phyloP scores from a whole-genome alignment of 2,113 vertebrate genomes.

The Morone chrysops region DNA sequence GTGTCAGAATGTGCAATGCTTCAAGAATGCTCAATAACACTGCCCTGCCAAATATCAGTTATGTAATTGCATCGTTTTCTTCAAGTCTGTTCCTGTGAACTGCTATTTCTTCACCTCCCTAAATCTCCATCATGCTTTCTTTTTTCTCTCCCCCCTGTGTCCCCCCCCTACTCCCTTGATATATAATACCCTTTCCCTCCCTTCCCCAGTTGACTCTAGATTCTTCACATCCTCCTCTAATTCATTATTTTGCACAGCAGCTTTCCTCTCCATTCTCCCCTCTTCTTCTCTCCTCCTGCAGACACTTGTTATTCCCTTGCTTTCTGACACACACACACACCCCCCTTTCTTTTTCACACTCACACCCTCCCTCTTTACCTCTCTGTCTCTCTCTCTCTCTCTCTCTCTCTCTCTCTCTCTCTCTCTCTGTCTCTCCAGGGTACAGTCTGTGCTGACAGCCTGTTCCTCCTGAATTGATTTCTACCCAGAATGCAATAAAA shows the following conservation, averaged over 20 bases:
- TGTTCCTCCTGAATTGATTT: conserved; percentile 72
- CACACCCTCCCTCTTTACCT: conserved; percentile 17
- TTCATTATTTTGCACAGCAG: conserved; percentile 42
- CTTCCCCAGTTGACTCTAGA: conserved; percentile 5
- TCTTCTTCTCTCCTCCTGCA: conserved; percentile 7
- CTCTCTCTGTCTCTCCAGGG: conserved; percentile 50
- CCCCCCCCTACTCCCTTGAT: conserved; percentile 3
- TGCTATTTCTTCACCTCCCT: conserved; percentile 59
- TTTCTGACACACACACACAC: conserved; percentile 38
- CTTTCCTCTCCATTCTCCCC: not conserved
- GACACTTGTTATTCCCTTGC: conserved; percentile 35
- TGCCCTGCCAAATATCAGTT: conserved; percentile 73
- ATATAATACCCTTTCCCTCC: conserved; percentile 22
- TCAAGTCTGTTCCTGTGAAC: conserved; percentile 73
- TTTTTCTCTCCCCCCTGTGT: conserved; percentile 4
- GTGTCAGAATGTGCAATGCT: conserved; percentile 45
- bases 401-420: not conserved
- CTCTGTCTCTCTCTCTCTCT: not conserved
- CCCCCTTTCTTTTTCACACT: conserved; percentile 34
- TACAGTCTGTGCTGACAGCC: conserved; percentile 73
- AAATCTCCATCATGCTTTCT: conserved; percentile 31
- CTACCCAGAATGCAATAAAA: conserved; percentile 77
- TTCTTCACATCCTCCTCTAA: conserved; percentile 17
- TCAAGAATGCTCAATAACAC: conserved; percentile 62
- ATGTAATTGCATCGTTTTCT: conserved; percentile 68